phyloP scores from a whole-genome alignment of 2,888 invertebrate genomes.

The Lacanobia oleracea region DNA sequence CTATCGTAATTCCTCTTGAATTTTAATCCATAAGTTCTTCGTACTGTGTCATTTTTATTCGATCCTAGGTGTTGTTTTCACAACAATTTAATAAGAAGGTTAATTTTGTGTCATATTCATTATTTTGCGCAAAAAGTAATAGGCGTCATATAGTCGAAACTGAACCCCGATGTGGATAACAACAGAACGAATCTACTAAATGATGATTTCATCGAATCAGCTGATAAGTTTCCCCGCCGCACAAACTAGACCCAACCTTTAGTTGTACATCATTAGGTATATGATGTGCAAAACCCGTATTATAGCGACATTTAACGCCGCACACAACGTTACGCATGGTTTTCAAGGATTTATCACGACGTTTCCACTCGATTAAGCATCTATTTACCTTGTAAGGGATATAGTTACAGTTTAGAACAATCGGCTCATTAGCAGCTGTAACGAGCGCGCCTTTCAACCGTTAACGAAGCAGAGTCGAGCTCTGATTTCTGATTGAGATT shows the following conservation, averaged over 20 bases:
- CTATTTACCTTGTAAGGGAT: constrained; percentile 59
- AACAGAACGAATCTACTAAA: neutral
- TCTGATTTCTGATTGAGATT: constrained; percentile 27
- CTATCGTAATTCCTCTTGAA: too few species aligned
- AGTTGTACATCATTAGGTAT: constrained; percentile 3
- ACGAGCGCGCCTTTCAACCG: constrained; percentile 34
- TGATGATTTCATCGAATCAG: neutral
- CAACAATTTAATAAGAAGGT: too few species aligned
- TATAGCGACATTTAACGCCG: constrained; percentile 56
- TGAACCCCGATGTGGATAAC: neutral
- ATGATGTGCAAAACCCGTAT: constrained; percentile 48
- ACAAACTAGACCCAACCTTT: neutral
- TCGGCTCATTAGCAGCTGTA: constrained; percentile 52
- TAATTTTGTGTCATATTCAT: too few species aligned
- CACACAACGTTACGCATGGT: constrained; percentile 53
- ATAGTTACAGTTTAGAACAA: constrained; percentile 56
- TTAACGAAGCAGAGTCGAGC: constrained; percentile 34
- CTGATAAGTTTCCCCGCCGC: neutral
- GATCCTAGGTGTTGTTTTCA: too few species aligned
- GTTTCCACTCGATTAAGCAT: constrained; percentile 61
- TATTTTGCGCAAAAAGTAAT: too few species aligned
- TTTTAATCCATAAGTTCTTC: too few species aligned
- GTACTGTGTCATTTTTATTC: constrained; percentile 2
- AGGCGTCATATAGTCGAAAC: too few species aligned
- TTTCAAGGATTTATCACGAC: constrained; percentile 60